These are phyloP conservation scores for Latrodectus geometricus DNA, from an alignment of 1,140 invertebrate genomes.

Conservation along the genomic window DNA sequence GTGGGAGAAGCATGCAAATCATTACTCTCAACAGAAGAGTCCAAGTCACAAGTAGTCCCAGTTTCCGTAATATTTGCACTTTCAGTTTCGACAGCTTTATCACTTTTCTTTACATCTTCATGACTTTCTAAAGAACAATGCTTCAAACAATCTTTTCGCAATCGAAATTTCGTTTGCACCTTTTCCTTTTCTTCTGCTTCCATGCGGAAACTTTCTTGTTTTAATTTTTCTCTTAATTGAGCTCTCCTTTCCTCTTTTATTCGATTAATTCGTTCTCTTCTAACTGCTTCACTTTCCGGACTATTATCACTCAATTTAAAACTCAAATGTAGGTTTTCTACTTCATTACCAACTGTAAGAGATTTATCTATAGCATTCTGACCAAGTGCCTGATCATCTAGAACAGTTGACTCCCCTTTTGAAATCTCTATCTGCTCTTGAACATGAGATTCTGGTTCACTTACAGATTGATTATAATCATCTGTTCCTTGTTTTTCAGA, in stretches of 20 bases:
- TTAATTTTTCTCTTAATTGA: slow-evolving; percentile 86
- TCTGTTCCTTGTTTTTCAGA: background rate
- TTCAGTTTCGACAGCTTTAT: slow-evolving; percentile 54
- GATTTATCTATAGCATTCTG: slow-evolving; percentile 7
- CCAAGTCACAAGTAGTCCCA: slow-evolving; percentile 43
- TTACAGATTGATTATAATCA: too few species aligned
- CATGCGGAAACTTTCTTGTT: slow-evolving; percentile 82
- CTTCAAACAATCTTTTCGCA: slow-evolving; percentile 36
- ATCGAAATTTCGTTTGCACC: slow-evolving; percentile 54
- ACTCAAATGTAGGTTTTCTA: background rate
- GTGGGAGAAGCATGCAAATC: background rate
- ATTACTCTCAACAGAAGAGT: background rate
- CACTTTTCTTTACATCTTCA: slow-evolving; percentile 39
- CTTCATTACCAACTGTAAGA: background rate
- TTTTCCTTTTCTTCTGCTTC: slow-evolving; percentile 69
- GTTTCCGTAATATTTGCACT: slow-evolving; percentile 39
- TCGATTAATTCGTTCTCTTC: slow-evolving; percentile 79
- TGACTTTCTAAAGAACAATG: background rate
- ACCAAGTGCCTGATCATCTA: background rate
- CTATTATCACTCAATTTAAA: slow-evolving; percentile 15
- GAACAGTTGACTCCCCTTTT: background rate
- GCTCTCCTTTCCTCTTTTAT: slow-evolving; percentile 91
- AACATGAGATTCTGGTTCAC: background rate
- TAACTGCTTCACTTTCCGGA: slow-evolving; percentile 71
- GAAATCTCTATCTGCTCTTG: background rate